Percentiles rank a stretch among this genome's conserved stretches.
These are phyloP conservation scores for Meleagris gallopavo DNA, from an alignment of 2,113 vertebrate species.

Conservation along the genomic window DNA sequence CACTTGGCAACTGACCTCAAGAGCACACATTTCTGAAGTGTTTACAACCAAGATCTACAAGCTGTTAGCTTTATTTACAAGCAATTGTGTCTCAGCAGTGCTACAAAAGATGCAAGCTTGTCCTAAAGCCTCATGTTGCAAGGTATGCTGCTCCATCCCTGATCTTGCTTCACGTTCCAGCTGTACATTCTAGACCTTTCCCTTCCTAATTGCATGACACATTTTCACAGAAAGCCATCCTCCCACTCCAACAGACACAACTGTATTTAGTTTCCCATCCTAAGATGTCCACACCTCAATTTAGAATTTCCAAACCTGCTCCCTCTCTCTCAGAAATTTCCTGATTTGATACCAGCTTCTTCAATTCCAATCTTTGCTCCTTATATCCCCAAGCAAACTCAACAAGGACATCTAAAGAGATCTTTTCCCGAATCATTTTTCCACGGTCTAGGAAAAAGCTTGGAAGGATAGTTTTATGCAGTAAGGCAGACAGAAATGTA, in stretches of 20 bases:
- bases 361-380: background rate
- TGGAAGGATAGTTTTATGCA: background rate
- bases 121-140: background rate
- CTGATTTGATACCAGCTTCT: background rate
- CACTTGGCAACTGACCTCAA: slow-evolving; percentile 1
- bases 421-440: background rate
- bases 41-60: slow-evolving; percentile 18
- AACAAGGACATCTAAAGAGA: background rate
- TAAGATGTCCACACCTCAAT: background rate
- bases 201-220: background rate
- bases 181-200: background rate
- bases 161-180: background rate
- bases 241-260: background rate
- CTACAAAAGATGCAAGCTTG: background rate
- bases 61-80: slow-evolving; percentile 39
- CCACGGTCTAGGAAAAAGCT: background rate
- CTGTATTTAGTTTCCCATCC: background rate
- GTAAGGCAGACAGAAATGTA: background rate
- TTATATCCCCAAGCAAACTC: background rate
- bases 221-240: background rate
- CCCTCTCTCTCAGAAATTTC: background rate
- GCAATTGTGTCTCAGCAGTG: background rate
- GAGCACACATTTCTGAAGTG: background rate
- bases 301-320: background rate
- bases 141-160: background rate